A percentile compares a stretch with the other conserved stretches of the same genome.
Evolutionary conservation across 64 coral and sea anemone species (phyloP).

Genomic region (Trachythela sp.): DNA sequence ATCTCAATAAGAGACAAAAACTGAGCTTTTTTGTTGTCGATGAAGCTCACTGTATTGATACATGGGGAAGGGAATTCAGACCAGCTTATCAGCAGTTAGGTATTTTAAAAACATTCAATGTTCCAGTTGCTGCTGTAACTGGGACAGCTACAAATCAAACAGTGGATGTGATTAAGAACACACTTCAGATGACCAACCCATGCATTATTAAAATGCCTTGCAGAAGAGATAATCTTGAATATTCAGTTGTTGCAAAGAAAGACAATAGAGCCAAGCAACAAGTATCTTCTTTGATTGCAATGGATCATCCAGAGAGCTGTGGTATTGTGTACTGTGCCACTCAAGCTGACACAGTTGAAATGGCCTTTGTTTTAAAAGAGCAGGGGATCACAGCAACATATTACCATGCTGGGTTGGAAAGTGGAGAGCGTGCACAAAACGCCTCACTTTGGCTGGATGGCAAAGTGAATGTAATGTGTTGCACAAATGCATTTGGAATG

Average conservation of each 20-base stretch:
- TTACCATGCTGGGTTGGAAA: background rate
- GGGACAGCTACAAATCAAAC: conserved; percentile 31
- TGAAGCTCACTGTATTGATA: conserved; percentile 50
- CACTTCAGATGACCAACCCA: background rate
- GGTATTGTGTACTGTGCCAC: background rate
- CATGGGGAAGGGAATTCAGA: conserved; percentile 41
- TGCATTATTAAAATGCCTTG: background rate
- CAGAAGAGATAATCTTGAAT: background rate
- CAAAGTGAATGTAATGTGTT: background rate
- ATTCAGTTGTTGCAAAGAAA: background rate
- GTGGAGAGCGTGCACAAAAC: background rate
- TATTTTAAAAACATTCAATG: conserved; percentile 14
- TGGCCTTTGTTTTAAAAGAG: background rate
- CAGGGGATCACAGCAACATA: background rate
- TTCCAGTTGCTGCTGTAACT: conserved; percentile 44
- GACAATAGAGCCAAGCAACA: conserved; percentile 1
- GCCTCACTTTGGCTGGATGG: background rate
- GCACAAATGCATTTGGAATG: conserved; percentile 19
- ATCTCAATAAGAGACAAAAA: background rate
- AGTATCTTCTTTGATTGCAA: background rate
- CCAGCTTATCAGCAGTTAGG: conserved; percentile 31
- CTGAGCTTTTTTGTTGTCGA: conserved; percentile 26
- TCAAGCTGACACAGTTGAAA: background rate
- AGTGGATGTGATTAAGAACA: background rate
- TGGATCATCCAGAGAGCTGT: background rate